These are phyloP conservation scores for Globodera ellingtonae DNA, from an alignment of 1,140 invertebrate species.

Conservation along the genomic window DNA sequence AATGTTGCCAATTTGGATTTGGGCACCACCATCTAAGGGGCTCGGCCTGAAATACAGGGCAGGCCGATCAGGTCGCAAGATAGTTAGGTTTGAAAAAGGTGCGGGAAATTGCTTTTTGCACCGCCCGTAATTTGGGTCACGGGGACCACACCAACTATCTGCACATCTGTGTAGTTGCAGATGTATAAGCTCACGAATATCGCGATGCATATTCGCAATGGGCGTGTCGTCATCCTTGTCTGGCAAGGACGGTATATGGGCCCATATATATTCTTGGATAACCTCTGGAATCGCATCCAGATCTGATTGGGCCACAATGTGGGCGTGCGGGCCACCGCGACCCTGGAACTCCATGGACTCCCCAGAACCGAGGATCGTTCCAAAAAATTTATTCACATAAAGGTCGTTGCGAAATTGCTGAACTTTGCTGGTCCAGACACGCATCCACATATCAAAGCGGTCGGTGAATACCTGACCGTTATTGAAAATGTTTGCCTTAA, in stretches of 20 bases:
- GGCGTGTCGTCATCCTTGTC: background rate
- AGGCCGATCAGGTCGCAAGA: too few relatives aligned
- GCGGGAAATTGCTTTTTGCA: too few relatives aligned
- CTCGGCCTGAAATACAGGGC: too few relatives aligned
- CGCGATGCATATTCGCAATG: conserved; percentile 4
- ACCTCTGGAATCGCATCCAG: background rate
- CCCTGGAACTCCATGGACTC: conserved; percentile 2
- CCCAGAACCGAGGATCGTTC: conserved; percentile 1
- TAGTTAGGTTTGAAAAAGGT: too few relatives aligned
- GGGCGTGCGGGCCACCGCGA: background rate
- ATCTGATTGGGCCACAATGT: background rate
- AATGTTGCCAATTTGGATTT: too few relatives aligned
- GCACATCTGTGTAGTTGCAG: too few relatives aligned
- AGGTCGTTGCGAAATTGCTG: background rate
- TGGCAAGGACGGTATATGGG: background rate
- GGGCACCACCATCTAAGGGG: too few relatives aligned
- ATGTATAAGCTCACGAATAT: background rate
- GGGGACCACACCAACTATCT: too few relatives aligned
- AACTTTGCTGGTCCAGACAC: background rate
- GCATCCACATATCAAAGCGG: background rate
- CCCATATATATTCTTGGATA: conserved; percentile 3
- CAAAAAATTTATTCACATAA: background rate
- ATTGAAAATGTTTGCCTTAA: background rate
- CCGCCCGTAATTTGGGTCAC: too few relatives aligned
- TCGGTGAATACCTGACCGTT: conserved; percentile 7